Percentiles rank a stretch among this genome's conserved stretches.
These are phyloP conservation scores for Rhombomys opimus DNA, from an alignment of 2,113 vertebrate genomes.

Conservation along the genomic window DNA sequence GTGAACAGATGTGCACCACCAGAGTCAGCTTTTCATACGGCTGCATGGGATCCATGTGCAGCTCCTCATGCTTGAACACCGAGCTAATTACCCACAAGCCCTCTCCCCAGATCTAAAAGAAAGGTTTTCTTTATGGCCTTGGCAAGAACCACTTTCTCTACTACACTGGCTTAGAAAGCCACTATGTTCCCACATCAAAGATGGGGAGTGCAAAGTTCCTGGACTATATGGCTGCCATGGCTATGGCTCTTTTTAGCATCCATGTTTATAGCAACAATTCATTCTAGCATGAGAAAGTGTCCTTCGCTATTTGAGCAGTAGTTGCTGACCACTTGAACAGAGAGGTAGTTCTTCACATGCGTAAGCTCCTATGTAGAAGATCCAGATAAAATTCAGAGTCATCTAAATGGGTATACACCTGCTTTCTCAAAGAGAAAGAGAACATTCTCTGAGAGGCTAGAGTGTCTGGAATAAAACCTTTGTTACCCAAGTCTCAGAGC, in stretches of 20 bases:
- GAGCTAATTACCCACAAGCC: too few relatives aligned
- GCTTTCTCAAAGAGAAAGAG: background rate
- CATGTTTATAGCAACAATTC: background rate
- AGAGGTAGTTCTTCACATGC: background rate
- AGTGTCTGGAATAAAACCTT: background rate
- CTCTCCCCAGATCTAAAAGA: background rate
- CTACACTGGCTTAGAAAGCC: background rate
- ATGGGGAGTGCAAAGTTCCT: fast-evolving
- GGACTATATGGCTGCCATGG: background rate
- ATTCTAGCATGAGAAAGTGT: background rate
- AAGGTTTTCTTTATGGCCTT: background rate
- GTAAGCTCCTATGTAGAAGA: background rate
- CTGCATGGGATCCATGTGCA: background rate
- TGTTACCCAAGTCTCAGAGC: background rate
- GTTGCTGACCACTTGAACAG: background rate
- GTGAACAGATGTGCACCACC: background rate
- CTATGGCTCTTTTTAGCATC: background rate
- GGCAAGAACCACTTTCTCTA: background rate
- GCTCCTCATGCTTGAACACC: background rate
- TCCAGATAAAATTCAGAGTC: background rate
- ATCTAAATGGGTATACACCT: background rate
- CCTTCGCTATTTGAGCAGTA: background rate
- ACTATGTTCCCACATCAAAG: fast-evolving
- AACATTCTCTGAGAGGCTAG: background rate
- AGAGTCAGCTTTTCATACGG: background rate